Evolutionary conservation across 2,113 vertebrate species (phyloP).

Genomic region (Burhinus bistriatus): DNA sequence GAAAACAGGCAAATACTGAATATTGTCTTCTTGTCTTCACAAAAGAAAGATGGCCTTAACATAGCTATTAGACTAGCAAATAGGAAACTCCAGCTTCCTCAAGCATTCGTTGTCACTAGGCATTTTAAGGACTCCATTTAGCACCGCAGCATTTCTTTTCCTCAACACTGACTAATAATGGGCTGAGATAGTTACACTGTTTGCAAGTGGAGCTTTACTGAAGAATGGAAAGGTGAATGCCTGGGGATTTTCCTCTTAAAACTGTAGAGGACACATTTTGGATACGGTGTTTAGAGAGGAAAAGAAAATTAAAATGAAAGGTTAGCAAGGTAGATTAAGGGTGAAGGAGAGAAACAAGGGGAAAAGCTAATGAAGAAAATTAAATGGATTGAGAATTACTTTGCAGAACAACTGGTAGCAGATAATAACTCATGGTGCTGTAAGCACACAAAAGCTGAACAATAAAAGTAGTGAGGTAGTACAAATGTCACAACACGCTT

Average conservation of each 20-base stretch:
- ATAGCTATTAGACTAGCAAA: slow-evolving; percentile 25
- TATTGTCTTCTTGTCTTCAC: not conserved
- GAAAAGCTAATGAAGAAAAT: slow-evolving; percentile 46
- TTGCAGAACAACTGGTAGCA: not conserved
- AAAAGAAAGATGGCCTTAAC: not conserved
- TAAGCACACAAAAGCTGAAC: not conserved
- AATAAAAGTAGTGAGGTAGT: not conserved
- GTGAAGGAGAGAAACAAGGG: slow-evolving; percentile 43
- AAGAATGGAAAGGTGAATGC: slow-evolving; percentile 2
- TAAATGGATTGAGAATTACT: slow-evolving; percentile 25
- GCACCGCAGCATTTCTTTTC: slow-evolving; percentile 6
- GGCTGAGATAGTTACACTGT: slow-evolving; percentile 30
- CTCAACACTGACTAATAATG: slow-evolving; percentile 46
- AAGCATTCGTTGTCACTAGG: not conserved
- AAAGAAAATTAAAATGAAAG: slow-evolving; percentile 41
- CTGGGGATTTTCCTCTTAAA: slow-evolving; percentile 44
- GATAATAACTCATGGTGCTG: slow-evolving; percentile 24
- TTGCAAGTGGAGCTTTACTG: slow-evolving; percentile 31
- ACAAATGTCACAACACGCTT: not conserved
- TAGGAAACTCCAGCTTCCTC: slow-evolving; percentile 1
- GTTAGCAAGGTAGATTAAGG: not conserved
- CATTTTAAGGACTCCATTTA: slow-evolving; percentile 60
- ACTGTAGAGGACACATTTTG: not conserved
- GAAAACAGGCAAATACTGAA: not conserved
- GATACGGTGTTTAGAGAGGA: slow-evolving; percentile 3